Evolutionary conservation across 1,140 invertebrate species (phyloP), one percentile per base, ranked within the genome.

Genomic region (Drosophila parvula): DNA sequence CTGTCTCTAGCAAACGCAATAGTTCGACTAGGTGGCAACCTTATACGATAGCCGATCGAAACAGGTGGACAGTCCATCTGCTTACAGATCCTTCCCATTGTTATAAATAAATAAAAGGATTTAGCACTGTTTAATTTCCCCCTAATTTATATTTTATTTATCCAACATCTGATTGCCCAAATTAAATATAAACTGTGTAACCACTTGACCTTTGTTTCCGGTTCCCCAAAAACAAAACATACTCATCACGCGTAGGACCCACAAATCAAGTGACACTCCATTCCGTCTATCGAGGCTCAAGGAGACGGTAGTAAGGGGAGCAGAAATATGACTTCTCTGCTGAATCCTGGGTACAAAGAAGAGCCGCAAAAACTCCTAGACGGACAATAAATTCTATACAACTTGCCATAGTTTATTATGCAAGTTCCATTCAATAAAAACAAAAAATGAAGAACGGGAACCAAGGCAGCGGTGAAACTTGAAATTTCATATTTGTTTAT

Each of bases 401-500:
- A 51, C 68, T 73, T 70, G 12, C 34, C 51, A n/a, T 27, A 69
- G 64, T 73, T 73, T 73, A 73, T 73, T 73, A 50, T 73, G 53
- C 64, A 73, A 73, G 53, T 70, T 34, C 40, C 50, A 70, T 59
- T 73, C 53, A 70, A 70, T 70, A 73, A 56, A 34, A 69, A 56
- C 30, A 47, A 47, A 14, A 38, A 36, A 36, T 5, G 0, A 4
- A 30, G n/a, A 30, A 38, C 36, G 55, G 16, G 18, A 45, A 16
- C 38, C 32, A 47, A n/a, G 27, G 28, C 11, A 38, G 41, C 27
- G 40, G 69, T 59, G 59, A 73, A 73, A 73, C 45, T 73, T 73
- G 55, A 41, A 69, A 73, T 14, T 70, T 73, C 69, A 69, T 58
- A 73, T 73, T 73, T 73, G 69, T 69, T 73, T 73, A 55, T 73